Evolutionary conservation across 2,888 invertebrate genomes (phyloP).

Genomic region (Tipula lateralis): DNA sequence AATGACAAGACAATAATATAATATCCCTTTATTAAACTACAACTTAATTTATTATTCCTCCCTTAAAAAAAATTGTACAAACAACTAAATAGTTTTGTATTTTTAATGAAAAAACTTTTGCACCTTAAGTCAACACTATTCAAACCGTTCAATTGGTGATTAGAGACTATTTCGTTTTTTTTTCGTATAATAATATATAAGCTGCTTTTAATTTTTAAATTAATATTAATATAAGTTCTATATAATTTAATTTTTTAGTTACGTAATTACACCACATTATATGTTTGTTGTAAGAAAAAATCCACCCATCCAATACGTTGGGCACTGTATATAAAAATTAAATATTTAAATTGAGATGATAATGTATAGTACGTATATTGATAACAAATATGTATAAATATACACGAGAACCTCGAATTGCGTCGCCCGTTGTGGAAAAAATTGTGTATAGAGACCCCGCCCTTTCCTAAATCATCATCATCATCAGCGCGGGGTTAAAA

Average conservation of each 20-base stretch:
- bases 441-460: background rate
- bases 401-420: background rate
- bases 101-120: conserved; percentile 3
- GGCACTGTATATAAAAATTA: background rate
- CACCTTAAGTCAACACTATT: conserved; percentile 15
- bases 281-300: background rate
- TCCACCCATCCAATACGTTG: background rate
- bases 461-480: background rate
- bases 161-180: background rate
- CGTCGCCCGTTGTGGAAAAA: background rate
- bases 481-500: background rate
- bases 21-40: background rate
- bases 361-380: background rate
- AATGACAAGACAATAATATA: background rate
- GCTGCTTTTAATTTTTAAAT: background rate
- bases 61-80: background rate
- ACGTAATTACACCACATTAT: background rate
- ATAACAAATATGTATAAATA: background rate
- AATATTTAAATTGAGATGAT: conserved; percentile 19
- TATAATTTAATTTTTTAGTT: background rate
- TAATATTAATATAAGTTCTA: background rate
- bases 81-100: background rate
- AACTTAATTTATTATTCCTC: conserved; percentile 24
- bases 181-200: background rate
- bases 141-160: background rate